phyloP scores from a whole-genome alignment of 2,113 vertebrate species.

The Varanus salvator region DNA sequence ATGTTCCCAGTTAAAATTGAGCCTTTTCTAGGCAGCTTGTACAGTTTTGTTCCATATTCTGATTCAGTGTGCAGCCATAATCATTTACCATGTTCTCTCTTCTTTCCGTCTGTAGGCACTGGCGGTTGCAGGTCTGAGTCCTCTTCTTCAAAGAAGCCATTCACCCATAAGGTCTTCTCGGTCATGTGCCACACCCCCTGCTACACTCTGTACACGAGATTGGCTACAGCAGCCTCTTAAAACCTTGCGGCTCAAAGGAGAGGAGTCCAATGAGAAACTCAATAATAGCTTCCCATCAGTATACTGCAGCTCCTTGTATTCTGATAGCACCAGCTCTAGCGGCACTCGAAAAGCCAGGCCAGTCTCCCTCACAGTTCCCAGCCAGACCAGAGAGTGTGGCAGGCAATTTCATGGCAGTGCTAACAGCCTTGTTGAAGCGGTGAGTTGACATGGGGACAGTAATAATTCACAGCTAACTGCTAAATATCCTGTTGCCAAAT shows the following conservation, averaged over 20 bases:
- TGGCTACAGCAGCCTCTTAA: conserved; percentile 82
- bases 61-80: no score
- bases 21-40: fast-evolving
- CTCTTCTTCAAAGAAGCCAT: conserved; percentile 93
- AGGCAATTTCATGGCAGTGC: conserved; percentile 92
- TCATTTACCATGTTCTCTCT: fast-evolving
- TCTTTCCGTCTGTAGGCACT: conserved; percentile 80
- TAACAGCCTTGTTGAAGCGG: conserved; percentile 96
- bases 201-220: conserved; percentile 82
- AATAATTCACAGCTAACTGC: not conserved
- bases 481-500: not conserved
- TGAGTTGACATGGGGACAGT: conserved; percentile 66
- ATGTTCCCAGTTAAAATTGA: not conserved
- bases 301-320: conserved; percentile 86
- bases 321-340: conserved; percentile 75
- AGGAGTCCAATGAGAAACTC: conserved; percentile 91
- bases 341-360: conserved; percentile 84
- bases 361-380: conserved; percentile 90
- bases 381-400: conserved; percentile 78
- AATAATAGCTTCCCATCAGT: conserved; percentile 96
- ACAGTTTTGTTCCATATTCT: not conserved
- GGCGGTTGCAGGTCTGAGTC: conserved; percentile 93
- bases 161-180: conserved; percentile 86
- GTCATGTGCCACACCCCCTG: conserved; percentile 87
- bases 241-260: conserved; percentile 84